Conservation (phyloP, 2,797 vertebrate genomes). For the Scleropages formosus region DNA sequence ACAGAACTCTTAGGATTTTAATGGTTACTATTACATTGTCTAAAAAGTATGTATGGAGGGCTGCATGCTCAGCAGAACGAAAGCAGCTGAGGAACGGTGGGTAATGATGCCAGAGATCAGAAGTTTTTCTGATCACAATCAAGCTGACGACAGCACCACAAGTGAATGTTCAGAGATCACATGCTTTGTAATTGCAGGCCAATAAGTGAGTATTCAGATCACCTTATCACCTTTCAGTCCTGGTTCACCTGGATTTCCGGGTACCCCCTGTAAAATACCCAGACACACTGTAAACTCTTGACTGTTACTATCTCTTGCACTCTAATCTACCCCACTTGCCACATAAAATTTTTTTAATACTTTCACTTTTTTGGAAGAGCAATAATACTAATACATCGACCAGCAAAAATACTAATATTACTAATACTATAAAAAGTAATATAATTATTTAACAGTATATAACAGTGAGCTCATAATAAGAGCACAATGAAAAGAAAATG, state of each 20-base stretch:
- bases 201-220: slow-evolving; percentile 88
- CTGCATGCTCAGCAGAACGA: background rate
- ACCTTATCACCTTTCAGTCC: slow-evolving; percentile 99
- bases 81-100: background rate
- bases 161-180: slow-evolving; percentile 38
- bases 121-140: background rate
- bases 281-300: slow-evolving; percentile 37
- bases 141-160: background rate
- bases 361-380: background rate
- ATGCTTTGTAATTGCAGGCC: slow-evolving; percentile 72
- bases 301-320: background rate
- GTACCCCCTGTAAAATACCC: slow-evolving; percentile 80
- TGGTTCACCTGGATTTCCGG: slow-evolving; percentile 92
- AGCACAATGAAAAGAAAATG: background rate
- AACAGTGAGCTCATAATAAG: no score
- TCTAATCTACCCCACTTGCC: slow-evolving; percentile 35
- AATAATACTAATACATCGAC: background rate
- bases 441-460: no score
- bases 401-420: background rate
- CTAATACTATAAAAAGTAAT: background rate
- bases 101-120: background rate
- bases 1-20: no score
- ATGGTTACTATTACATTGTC: no score
- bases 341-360: background rate
- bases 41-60: background rate